Base-by-base conservation (phyloP, 1,140 invertebrate genomes). In the Drosophila leontia region DNA sequence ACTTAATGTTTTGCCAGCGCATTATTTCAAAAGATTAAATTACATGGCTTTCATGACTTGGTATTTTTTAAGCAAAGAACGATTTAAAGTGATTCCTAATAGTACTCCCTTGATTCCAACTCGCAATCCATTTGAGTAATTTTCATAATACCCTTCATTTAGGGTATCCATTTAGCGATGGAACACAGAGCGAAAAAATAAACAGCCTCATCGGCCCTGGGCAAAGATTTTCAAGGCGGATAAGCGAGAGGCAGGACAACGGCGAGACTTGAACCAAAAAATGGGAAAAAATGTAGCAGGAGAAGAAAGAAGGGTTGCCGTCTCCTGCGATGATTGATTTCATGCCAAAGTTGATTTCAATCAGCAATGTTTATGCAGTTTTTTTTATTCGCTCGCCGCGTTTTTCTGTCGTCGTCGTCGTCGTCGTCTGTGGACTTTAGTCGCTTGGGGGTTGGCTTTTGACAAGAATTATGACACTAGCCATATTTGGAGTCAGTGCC, bases 281-380 rank as follows among this genome's bases (percentile, higher is more conserved):
- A 39, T 59, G 42, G 17, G 32, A 37, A 56, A 48, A 68, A 44
- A 55, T 44, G 15, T 23, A 35, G 41, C 50, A 48, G 59, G 60
- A 75, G 51, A 58, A 64, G 48, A 45, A 72, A 59, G 47, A 62
- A 63, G 62, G 58, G 78, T 59, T 59, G 84, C 64, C 85, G 80
- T 84, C 84, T 77, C 69, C 44, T 44, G 71, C 86, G 90, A 91
- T 91, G 90, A 91, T 91, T 91, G 90, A 91, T 91, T 91, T 91
- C 90, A 91, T 91, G 90, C 79, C 90, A 91, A 91, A 91, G 90
- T 91, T 90, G 90, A 91, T 91, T 91, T 91, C 90, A 91, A 91
- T 91, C 90, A 90, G 86, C 79, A 91, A 90, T 85, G 87, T 91
- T 91, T 91, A 91, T 91, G 86, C 86, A 91, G 80, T 90, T 91